A percentile compares a stretch with the other conserved stretches of the same genome.
These are phyloP conservation scores for Choristoneura rosaceana DNA, from an alignment of 2,888 invertebrate genomes.

Conservation along the genomic window DNA sequence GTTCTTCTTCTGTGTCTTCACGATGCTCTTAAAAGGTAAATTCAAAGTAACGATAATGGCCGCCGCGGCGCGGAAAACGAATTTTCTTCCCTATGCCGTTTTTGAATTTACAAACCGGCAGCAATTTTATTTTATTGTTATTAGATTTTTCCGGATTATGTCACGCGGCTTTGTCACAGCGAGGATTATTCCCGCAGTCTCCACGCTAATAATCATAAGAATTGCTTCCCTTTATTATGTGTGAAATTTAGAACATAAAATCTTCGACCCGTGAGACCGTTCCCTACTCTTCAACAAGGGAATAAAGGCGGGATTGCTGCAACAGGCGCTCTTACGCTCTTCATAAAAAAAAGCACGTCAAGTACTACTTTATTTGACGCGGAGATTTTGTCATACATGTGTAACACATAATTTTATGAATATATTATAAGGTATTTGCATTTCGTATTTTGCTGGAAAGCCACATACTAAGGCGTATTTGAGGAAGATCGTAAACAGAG, in stretches of 20 bases:
- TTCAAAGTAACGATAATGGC: constrained; percentile 82
- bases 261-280: constrained; percentile 49
- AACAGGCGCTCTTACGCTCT: constrained; percentile 52
- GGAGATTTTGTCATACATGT: constrained; percentile 72
- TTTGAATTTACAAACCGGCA: constrained; percentile 83
- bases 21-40: constrained; percentile 71
- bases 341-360: constrained; percentile 68
- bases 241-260: constrained; percentile 82
- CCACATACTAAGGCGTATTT: constrained; percentile 36
- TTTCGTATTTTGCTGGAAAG: constrained; percentile 56
- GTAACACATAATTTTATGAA: constrained; percentile 76
- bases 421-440: constrained; percentile 74
- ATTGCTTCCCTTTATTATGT: constrained; percentile 84
- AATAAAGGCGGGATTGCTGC: constrained; percentile 62
- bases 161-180: constrained; percentile 79
- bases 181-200: constrained; percentile 83
- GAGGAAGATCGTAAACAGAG: constrained; percentile 52
- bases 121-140: constrained; percentile 86
- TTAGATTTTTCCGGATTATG: constrained; percentile 85
- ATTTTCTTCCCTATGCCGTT: constrained; percentile 79
- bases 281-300: constrained; percentile 51
- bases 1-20: constrained; percentile 53
- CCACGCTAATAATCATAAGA: constrained; percentile 84
- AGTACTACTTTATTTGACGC: constrained; percentile 67
- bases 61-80: constrained; percentile 80